Percentiles rank a stretch among this genome's conserved stretches.
phyloP scores from a whole-genome alignment of 2,888 invertebrate species.

The Podotricha telesiphe region DNA sequence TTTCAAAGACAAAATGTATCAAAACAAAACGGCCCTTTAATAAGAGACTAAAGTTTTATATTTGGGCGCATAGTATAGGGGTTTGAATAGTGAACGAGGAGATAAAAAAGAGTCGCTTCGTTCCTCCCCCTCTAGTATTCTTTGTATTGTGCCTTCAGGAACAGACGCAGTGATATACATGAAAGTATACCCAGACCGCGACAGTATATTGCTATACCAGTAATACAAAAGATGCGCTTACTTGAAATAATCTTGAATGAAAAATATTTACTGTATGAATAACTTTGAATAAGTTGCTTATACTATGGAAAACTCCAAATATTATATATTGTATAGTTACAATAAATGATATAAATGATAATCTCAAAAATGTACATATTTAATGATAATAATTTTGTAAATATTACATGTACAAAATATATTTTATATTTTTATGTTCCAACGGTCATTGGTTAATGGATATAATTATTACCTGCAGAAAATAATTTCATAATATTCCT shows the following conservation, averaged over 20 bases:
- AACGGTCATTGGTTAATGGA: too few relatives aligned
- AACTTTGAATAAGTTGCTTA: background rate
- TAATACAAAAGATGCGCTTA: slow-evolving; percentile 14
- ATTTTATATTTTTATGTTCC: too few relatives aligned
- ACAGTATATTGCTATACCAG: slow-evolving; percentile 20
- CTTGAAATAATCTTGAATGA: slow-evolving; percentile 23
- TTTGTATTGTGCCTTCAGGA: slow-evolving; percentile 27
- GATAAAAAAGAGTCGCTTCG: slow-evolving; percentile 27
- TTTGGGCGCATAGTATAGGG: slow-evolving; percentile 21
- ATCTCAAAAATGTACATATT: too few relatives aligned
- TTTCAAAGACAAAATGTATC: slow-evolving; percentile 7
- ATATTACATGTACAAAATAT: too few relatives aligned
- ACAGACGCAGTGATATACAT: slow-evolving; percentile 23
- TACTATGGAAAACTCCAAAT: background rate
- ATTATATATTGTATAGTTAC: too few relatives aligned
- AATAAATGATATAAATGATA: too few relatives aligned
- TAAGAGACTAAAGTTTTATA: slow-evolving; percentile 21
- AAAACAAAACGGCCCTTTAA: slow-evolving; percentile 8
- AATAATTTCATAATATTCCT: too few relatives aligned
- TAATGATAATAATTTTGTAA: too few relatives aligned
- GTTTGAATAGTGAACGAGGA: slow-evolving; percentile 25
- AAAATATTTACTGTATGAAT: background rate
- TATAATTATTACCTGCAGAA: too few relatives aligned
- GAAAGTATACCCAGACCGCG: slow-evolving; percentile 22
- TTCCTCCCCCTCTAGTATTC: slow-evolving; percentile 22